Conservation (phyloP, 2,113 vertebrate species). For the Aleadryas rufinucha region DNA sequence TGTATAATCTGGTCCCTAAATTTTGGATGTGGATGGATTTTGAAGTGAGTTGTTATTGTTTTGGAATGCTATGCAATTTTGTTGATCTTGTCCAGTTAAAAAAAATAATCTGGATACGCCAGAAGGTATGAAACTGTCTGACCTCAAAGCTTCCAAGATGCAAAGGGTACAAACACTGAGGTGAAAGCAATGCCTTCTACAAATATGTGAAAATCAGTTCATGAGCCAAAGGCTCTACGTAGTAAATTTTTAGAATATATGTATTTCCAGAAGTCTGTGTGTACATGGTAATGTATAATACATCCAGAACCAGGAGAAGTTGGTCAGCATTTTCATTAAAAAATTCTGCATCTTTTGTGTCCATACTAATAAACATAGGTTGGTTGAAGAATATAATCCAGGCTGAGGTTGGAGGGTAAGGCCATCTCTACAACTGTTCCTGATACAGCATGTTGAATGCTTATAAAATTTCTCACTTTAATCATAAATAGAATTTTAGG, state of each 20-base stretch:
- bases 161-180: background rate
- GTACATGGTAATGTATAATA: background rate
- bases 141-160: background rate
- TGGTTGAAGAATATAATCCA: background rate
- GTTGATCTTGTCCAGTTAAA: background rate
- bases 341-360: background rate
- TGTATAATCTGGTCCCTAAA: background rate
- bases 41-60: background rate
- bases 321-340: background rate
- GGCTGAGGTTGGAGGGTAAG: background rate
- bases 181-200: background rate
- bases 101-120: background rate
- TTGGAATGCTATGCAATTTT: background rate
- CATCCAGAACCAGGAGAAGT: background rate
- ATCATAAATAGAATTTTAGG: background rate
- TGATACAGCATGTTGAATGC: background rate
- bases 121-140: background rate
- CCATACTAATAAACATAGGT: background rate
- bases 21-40: background rate
- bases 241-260: background rate
- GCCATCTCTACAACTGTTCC: background rate
- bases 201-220: background rate
- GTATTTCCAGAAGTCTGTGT: background rate
- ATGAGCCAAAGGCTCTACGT: background rate
- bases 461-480: background rate